Conservation (phyloP, 1,140 invertebrate genomes). For the Arion vulgaris region DNA sequence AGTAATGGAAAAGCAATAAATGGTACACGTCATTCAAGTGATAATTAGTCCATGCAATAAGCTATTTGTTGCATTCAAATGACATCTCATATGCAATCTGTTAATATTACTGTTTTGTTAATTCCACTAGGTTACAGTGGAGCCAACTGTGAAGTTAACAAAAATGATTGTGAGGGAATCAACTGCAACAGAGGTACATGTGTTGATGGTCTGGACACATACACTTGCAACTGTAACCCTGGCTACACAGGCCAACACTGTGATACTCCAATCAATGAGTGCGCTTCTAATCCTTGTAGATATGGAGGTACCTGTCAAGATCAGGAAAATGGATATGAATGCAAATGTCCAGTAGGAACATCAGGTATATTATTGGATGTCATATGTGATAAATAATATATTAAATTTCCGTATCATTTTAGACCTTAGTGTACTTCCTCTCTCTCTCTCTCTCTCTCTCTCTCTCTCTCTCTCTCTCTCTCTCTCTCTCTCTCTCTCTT, state of each 20-base stretch:
- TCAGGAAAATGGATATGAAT: slow-evolving; percentile 73
- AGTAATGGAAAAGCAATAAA: too few species aligned
- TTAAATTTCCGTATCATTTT: too few species aligned
- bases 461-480: too few species aligned
- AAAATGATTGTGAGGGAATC: slow-evolving; percentile 47
- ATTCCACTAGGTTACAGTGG: slow-evolving; percentile 53
- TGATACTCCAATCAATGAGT: slow-evolving; percentile 76
- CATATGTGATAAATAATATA: too few species aligned
- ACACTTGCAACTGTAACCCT: slow-evolving; percentile 86
- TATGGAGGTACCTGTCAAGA: slow-evolving; percentile 58
- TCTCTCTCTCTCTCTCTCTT: too few species aligned
- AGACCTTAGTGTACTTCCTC: too few species aligned
- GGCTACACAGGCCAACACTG: slow-evolving; percentile 75
- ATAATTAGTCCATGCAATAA: too few species aligned
- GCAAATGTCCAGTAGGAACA: slow-evolving; percentile 85
- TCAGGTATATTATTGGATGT: too few species aligned
- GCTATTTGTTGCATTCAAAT: too few species aligned
- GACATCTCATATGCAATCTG: too few species aligned
- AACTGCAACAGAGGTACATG: slow-evolving; percentile 46
- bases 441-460: too few species aligned
- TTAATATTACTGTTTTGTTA: not conserved
- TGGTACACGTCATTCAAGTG: too few species aligned
- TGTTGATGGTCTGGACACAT: slow-evolving; percentile 49
- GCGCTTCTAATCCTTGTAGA: slow-evolving; percentile 86
- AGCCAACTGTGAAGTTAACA: slow-evolving; percentile 60